Percentiles rank a stretch among this genome's conserved stretches.
These are phyloP conservation scores for Haplochromis burtoni DNA, from an alignment of 2,113 vertebrate genomes.

Conservation along the genomic window DNA sequence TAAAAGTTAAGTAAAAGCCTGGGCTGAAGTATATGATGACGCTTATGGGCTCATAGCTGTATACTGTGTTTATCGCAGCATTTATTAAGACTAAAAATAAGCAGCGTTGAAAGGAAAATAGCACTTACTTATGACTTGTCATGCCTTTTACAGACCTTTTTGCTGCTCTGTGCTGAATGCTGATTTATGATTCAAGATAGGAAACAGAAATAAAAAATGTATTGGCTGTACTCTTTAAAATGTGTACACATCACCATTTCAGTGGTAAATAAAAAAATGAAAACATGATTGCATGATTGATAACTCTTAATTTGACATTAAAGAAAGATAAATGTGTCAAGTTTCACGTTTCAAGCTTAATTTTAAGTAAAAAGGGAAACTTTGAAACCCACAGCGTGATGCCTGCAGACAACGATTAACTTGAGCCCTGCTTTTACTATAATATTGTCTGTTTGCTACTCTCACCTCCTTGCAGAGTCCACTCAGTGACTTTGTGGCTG, in stretches of 20 bases:
- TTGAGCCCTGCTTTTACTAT: neutral
- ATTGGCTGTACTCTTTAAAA: neutral
- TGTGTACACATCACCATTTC: neutral
- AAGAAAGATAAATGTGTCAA: neutral
- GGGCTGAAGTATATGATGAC: neutral
- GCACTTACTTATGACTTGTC: neutral
- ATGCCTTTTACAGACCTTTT: neutral
- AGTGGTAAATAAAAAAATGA: neutral
- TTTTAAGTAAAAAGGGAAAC: neutral
- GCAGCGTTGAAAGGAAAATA: neutral
- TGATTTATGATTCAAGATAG: neutral
- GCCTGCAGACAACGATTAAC: neutral
- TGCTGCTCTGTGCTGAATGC: neutral
- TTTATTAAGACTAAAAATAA: neutral
- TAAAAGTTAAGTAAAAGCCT: neutral
- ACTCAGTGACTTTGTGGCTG: slow-evolving; percentile 93
- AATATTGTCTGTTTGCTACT: neutral
- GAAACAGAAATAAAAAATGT: neutral
- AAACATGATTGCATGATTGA: neutral
- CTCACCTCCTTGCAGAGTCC: slow-evolving; percentile 96
- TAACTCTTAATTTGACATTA: neutral
- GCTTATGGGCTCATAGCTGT: neutral
- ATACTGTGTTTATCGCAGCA: neutral
- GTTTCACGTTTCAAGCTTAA: neutral
- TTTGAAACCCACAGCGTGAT: neutral